These are phyloP conservation scores for Dendrocopos noguchii DNA, from an alignment of 2,113 vertebrate species.

Conservation along the genomic window DNA sequence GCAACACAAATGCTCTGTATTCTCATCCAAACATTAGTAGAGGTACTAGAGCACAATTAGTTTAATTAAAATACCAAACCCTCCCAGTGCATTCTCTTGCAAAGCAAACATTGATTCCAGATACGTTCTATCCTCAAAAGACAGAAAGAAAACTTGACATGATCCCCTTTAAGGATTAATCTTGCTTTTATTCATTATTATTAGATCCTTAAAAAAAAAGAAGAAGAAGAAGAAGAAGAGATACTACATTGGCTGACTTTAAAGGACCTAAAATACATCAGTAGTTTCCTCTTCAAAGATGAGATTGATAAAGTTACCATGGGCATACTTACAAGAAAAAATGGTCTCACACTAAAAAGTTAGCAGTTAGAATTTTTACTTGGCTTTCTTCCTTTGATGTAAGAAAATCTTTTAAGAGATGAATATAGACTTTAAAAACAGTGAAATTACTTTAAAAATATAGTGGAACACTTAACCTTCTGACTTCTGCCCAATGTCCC, in stretches of 20 bases:
- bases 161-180: not conserved
- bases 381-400: conserved; percentile 45
- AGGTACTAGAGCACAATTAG: not conserved
- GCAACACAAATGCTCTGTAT: not conserved
- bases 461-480: conserved; percentile 10
- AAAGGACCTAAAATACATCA: conserved; percentile 36
- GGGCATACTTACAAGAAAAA: conserved; percentile 12
- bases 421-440: conserved; percentile 26
- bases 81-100: not conserved
- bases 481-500: not conserved
- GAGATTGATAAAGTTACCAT: not conserved
- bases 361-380: conserved; percentile 19
- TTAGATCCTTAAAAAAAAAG: not conserved
- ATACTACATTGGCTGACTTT: not conserved
- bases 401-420: conserved; percentile 11
- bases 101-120: not conserved
- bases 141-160: not conserved
- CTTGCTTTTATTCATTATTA: conserved; percentile 2
- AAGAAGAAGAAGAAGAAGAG: not conserved
- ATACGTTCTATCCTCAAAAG: not conserved
- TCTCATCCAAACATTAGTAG: not conserved
- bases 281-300: conserved; percentile 51
- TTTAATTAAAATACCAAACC: not conserved
- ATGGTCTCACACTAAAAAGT: not conserved
- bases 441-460: conserved; percentile 22